These are phyloP conservation scores for Goniozus legneri DNA, from an alignment of 1,140 invertebrate genomes.

Conservation along the genomic window DNA sequence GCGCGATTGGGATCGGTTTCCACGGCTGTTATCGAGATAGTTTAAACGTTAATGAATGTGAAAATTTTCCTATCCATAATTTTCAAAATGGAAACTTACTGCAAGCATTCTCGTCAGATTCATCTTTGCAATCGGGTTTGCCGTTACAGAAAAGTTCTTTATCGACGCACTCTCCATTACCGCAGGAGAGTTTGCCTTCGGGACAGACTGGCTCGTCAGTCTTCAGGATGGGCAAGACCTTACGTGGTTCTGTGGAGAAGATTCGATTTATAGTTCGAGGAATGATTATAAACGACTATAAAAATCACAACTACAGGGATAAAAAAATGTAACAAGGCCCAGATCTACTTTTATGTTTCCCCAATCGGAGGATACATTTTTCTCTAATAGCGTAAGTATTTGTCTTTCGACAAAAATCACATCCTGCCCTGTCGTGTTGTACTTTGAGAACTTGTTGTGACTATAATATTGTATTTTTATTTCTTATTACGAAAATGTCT, in stretches of 20 bases:
- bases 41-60: not conserved
- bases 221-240: conserved; percentile 81
- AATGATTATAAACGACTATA: no score
- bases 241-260: conserved; percentile 74
- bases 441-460: no score
- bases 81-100: conserved; percentile 69
- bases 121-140: conserved; percentile 87
- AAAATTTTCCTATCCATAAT: not conserved
- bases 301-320: not conserved
- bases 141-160: conserved; percentile 91
- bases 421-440: no score
- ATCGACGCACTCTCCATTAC: conserved; percentile 85
- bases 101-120: conserved; percentile 93
- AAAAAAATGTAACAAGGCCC: not conserved
- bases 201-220: conserved; percentile 88
- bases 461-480: no score
- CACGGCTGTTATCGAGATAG: conserved; percentile 62
- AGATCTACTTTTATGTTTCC: conserved; percentile 1
- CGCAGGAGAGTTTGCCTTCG: conserved; percentile 83
- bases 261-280: no score
- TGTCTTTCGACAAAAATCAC: no score
- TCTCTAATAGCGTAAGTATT: no score
- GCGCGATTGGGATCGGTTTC: conserved; percentile 86
- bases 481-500: no score
- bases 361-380: no score